Percentiles rank a stretch among this genome's conserved stretches.
Conservation (phyloP, 2,797 vertebrate species). For the Ctenochaetus hawaiiensis region DNA sequence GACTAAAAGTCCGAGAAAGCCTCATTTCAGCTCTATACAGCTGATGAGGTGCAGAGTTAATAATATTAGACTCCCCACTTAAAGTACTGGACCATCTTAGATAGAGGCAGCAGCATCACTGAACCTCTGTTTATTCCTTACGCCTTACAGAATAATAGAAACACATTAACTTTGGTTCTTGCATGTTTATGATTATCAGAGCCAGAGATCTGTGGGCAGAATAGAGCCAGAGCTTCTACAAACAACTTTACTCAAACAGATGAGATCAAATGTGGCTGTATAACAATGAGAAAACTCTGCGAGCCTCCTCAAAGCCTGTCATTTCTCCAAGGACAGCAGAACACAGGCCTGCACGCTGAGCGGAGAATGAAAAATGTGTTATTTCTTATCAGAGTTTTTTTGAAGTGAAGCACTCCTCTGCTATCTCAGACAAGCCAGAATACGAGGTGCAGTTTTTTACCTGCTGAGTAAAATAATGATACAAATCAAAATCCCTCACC, state of each 20-base stretch:
- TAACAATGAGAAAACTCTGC: conserved; percentile 41
- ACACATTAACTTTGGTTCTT: conserved; percentile 8
- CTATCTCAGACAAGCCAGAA: conserved; percentile 20
- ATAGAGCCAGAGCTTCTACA: conserved; percentile 38
- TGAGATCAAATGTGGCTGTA: conserved; percentile 45
- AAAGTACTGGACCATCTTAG: not conserved
- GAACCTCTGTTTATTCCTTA: not conserved
- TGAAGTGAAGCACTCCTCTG: conserved; percentile 37
- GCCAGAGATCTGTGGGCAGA: not conserved
- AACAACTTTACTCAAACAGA: conserved; percentile 46
- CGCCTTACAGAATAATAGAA: conserved; percentile 11
- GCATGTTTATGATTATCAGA: conserved; percentile 6
- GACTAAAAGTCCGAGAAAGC: conserved; percentile 43
- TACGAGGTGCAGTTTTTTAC: conserved; percentile 10
- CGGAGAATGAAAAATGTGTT: conserved; percentile 52
- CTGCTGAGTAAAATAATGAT: conserved; percentile 22
- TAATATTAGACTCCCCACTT: not conserved
- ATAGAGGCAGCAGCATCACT: not conserved
- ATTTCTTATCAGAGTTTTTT: conserved; percentile 43
- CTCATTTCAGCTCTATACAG: conserved; percentile 17
- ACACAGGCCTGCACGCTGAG: conserved; percentile 17
- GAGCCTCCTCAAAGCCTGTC: conserved; percentile 49
- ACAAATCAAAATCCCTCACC: conserved; percentile 15
- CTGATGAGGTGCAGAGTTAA: conserved; percentile 18
- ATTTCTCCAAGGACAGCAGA: conserved; percentile 60